A percentile compares a stretch with the other conserved stretches of the same genome.
Evolutionary conservation across 2,888 invertebrate genomes (phyloP).

Genomic region (Apodemia mormo): DNA sequence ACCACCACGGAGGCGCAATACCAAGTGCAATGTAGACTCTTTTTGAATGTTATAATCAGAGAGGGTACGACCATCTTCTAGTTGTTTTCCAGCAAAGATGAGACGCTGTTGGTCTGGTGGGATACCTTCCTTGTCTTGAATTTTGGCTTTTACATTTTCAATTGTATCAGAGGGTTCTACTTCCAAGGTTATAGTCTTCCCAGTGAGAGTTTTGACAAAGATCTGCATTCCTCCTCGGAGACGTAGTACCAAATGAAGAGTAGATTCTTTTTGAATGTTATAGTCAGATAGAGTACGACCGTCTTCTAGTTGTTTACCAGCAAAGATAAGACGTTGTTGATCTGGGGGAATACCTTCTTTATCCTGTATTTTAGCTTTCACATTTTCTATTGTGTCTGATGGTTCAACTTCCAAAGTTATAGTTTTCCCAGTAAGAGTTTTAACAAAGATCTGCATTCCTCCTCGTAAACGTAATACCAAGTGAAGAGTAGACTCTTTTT

Average conservation of each 20-base stretch:
- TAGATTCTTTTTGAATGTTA: slow-evolving; percentile 50
- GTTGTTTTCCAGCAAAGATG: slow-evolving; percentile 48
- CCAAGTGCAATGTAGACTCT: slow-evolving; percentile 51
- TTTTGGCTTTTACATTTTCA: slow-evolving; percentile 49
- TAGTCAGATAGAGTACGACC: slow-evolving; percentile 54
- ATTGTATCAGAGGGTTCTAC: slow-evolving; percentile 47
- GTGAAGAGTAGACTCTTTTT: slow-evolving; percentile 65
- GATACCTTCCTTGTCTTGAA: slow-evolving; percentile 48
- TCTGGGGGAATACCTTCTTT: slow-evolving; percentile 57
- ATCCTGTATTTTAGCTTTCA: slow-evolving; percentile 55
- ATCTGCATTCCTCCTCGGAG: slow-evolving; percentile 49
- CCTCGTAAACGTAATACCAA: slow-evolving; percentile 56
- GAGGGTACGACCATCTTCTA: slow-evolving; percentile 47
- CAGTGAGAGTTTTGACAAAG: slow-evolving; percentile 48
- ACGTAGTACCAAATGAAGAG: slow-evolving; percentile 44
- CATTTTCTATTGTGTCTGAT: slow-evolving; percentile 54
- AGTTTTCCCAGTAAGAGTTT: slow-evolving; percentile 53
- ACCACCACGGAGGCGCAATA: slow-evolving; percentile 45
- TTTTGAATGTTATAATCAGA: slow-evolving; percentile 54
- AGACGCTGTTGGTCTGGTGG: slow-evolving; percentile 49
- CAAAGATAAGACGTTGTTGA: slow-evolving; percentile 53
- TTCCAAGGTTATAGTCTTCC: slow-evolving; percentile 49
- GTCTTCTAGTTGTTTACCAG: slow-evolving; percentile 54
- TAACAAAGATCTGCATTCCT: slow-evolving; percentile 54
- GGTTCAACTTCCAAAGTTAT: slow-evolving; percentile 52